These are phyloP conservation scores for Acleris cristana DNA, from an alignment of 2,888 invertebrate genomes.

Conservation along the genomic window DNA sequence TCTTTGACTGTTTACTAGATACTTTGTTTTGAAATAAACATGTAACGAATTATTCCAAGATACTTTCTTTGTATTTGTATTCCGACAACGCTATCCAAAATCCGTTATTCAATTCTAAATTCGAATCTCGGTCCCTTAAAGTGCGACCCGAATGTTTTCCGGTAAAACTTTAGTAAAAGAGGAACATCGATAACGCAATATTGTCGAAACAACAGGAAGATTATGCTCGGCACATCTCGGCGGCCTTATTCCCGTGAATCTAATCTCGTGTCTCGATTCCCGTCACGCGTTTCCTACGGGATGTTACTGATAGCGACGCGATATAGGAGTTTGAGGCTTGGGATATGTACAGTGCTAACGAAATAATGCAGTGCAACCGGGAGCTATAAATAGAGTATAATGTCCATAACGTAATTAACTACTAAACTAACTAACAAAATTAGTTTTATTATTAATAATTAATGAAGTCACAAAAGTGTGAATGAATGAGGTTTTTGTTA, in stretches of 20 bases:
- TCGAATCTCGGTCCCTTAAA: constrained; percentile 18
- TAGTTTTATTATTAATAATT: no score
- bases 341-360: constrained; percentile 20
- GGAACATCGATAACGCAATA: constrained; percentile 58
- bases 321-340: constrained; percentile 59
- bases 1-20: no score
- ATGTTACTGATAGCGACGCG: constrained; percentile 68
- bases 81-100: neutral
- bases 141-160: constrained; percentile 18
- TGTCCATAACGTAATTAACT: no score
- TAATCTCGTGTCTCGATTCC: constrained; percentile 55
- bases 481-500: no score
- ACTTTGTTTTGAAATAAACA: no score
- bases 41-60: neutral
- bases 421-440: no score
- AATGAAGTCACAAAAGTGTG: no score
- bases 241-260: constrained; percentile 67
- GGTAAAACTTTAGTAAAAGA: constrained; percentile 22
- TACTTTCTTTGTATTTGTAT: neutral
- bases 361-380: no score
- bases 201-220: constrained; percentile 57
- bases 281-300: constrained; percentile 76
- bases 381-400: neutral
- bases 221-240: constrained; percentile 68
- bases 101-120: constrained; percentile 14